Evolutionary conservation across 37 sponge, comb jelly and placozoan species (phyloP).

Genomic region (Chondrilla cf. caribensis): DNA sequence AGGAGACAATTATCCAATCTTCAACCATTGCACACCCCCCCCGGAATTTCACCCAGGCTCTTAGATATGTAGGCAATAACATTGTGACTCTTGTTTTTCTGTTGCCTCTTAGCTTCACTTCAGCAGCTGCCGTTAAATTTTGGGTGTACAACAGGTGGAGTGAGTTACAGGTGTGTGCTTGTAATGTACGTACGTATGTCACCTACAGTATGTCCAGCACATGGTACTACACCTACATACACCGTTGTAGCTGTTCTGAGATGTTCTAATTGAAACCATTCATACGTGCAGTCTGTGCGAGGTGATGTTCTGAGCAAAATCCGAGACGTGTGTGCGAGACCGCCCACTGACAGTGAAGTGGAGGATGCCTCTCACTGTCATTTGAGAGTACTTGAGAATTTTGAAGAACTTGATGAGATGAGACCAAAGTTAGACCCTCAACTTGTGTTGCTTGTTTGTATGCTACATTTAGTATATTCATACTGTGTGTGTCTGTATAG

Average conservation of each 20-base stretch:
- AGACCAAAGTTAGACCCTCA: too few species aligned
- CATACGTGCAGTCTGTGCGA: neutral
- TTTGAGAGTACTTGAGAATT: neutral
- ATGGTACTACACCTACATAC: too few species aligned
- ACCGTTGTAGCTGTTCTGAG: too few species aligned
- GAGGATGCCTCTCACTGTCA: constrained; percentile 15
- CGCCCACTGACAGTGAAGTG: constrained; percentile 3
- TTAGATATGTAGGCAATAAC: too few species aligned
- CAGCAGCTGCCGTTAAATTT: neutral
- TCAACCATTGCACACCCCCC: too few species aligned
- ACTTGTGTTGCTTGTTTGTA: too few species aligned
- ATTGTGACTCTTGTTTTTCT: too few species aligned
- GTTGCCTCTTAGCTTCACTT: neutral
- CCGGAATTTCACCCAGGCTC: too few species aligned
- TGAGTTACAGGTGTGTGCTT: neutral
- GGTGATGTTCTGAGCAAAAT: neutral
- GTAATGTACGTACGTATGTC: neutral
- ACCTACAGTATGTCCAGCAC: too few species aligned
- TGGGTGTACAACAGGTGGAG: constrained; percentile 1
- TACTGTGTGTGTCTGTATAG: neutral
- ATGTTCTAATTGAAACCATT: too few species aligned
- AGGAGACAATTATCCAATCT: too few species aligned
- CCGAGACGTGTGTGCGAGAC: neutral
- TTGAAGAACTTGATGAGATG: neutral
- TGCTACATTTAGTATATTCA: neutral